These are phyloP conservation scores for Cryptops parisi DNA, from an alignment of 2,888 invertebrate species.

Conservation along the genomic window DNA sequence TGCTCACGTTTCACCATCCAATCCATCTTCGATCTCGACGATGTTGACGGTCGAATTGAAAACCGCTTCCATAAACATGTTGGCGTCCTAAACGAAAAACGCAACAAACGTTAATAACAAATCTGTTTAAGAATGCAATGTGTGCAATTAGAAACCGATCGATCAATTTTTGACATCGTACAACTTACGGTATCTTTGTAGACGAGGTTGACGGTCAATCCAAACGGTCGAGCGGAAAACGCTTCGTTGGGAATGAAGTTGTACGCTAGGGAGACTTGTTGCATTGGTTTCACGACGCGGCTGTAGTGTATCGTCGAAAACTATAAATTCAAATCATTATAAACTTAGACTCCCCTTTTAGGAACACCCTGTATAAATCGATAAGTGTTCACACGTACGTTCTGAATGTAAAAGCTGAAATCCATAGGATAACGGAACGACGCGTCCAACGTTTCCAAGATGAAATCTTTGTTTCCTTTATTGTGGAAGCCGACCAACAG, in stretches of 20 bases:
- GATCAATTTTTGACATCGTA: too few species aligned
- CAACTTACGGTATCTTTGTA: slow-evolving; percentile 66
- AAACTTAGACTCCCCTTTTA: neutral
- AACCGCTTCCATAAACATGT: slow-evolving; percentile 66
- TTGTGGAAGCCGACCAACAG: slow-evolving; percentile 93
- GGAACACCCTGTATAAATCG: too few species aligned
- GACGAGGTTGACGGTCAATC: slow-evolving; percentile 78
- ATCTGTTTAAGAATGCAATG: too few species aligned
- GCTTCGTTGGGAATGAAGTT: slow-evolving; percentile 88
- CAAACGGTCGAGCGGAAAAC: slow-evolving; percentile 94
- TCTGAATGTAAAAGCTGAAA: slow-evolving; percentile 95
- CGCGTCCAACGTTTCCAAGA: slow-evolving; percentile 85
- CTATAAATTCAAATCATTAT: slow-evolving; percentile 27
- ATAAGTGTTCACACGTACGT: slow-evolving; percentile 43
- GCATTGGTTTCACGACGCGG: slow-evolving; percentile 70
- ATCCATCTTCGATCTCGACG: slow-evolving; percentile 87
- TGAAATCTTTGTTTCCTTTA: slow-evolving; percentile 78
- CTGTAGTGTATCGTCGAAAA: slow-evolving; percentile 83
- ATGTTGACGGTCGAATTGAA: slow-evolving; percentile 97
- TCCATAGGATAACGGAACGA: slow-evolving; percentile 99
- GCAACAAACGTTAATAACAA: neutral
- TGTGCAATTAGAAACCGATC: too few species aligned
- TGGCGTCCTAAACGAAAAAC: slow-evolving; percentile 40
- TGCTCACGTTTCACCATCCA: slow-evolving; percentile 79
- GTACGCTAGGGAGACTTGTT: slow-evolving; percentile 90